Evolutionary conservation across 2,113 vertebrate species (phyloP), one percentile per base, ranked within the genome.

Genomic region (Myrmophylax atrothorax): DNA sequence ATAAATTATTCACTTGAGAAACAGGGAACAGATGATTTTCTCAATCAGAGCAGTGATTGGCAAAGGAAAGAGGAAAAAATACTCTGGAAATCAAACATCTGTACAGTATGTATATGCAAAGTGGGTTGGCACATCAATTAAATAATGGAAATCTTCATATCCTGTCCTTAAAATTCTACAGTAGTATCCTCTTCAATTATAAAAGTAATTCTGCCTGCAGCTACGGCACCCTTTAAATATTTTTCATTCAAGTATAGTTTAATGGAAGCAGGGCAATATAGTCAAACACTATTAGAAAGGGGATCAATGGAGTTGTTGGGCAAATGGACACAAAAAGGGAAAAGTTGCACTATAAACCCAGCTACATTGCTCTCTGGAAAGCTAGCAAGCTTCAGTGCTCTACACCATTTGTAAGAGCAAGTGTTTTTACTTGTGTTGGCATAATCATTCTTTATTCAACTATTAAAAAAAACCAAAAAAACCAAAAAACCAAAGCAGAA

Each of bases 341-440:
- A 75, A 19, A 1, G 1, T 9, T 50, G 8, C 22, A 67, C 19
- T 59, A 12, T 5, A 40, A 1, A 31, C 14, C 12, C 58, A 3
- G 4, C 56, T 18, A 40, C 16, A 12, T 19, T 58, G 46, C 22
- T 56, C 60, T 38, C 23, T 5, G 1, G 49, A 77, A 81, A 94
- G 20, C 7, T 6, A 37, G 4, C 10, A 23, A 35, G 10, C 23
- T 42, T 69, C 53, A 74, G 29, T 38, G 18, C 13, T 62, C 12
- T 26, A 58, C 24, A 53, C 5, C 14, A n/a, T 18, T 60, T 16
- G 4, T 14, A 69, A 62, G 0, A 33, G 3, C 0, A 0, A 84
- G 33, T 55, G 8, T 0, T 66, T 88, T 78, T 31, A 29, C 25
- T 49, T 62, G 6, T 42, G 3, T 44, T 74, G 44, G 9, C 40